Percentiles rank a stretch among this genome's conserved stretches.
Conservation (phyloP, 2,888 invertebrate genomes). For the Epirrita christyi region DNA sequence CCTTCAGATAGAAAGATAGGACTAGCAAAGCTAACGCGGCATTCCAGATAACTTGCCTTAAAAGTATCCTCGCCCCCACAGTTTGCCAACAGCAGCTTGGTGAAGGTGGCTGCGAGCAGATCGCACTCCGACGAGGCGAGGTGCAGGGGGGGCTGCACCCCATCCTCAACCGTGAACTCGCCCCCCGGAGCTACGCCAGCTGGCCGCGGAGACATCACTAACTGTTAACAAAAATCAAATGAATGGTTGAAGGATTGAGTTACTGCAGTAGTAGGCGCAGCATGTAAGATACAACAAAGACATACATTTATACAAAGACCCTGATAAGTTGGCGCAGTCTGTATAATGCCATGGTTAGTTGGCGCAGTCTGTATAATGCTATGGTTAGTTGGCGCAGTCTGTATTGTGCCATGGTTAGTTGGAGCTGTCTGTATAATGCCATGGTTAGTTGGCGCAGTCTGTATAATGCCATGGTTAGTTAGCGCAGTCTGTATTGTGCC, state of each 20-base stretch:
- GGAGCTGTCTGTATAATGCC: too few relatives aligned
- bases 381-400: too few relatives aligned
- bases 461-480: neutral
- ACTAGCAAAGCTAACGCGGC: too few relatives aligned
- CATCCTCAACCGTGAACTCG: conserved; percentile 94
- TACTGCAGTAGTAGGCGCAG: neutral
- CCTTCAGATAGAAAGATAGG: too few relatives aligned
- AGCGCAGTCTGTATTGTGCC: too few relatives aligned
- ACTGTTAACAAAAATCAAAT: conserved; percentile 41
- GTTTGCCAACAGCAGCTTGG: conserved; percentile 95
- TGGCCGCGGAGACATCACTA: conserved; percentile 56
- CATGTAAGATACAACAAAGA: too few relatives aligned
- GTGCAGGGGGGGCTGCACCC: conserved; percentile 94
- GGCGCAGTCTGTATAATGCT: neutral
- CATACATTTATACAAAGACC: too few relatives aligned
- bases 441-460: conserved; percentile 2
- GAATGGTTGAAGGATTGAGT: too few relatives aligned
- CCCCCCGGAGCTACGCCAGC: conserved; percentile 74
- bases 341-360: neutral
- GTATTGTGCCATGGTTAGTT: too few relatives aligned
- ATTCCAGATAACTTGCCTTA: conserved; percentile 81
- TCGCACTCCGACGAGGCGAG: conserved; percentile 93
- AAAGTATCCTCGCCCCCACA: conserved; percentile 98
- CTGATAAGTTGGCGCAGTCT: conserved; percentile 1
- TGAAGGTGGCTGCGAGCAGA: conserved; percentile 96